These are phyloP conservation scores for Hippocampus abdominalis DNA, from an alignment of 2,113 vertebrate species.

Conservation along the genomic window DNA sequence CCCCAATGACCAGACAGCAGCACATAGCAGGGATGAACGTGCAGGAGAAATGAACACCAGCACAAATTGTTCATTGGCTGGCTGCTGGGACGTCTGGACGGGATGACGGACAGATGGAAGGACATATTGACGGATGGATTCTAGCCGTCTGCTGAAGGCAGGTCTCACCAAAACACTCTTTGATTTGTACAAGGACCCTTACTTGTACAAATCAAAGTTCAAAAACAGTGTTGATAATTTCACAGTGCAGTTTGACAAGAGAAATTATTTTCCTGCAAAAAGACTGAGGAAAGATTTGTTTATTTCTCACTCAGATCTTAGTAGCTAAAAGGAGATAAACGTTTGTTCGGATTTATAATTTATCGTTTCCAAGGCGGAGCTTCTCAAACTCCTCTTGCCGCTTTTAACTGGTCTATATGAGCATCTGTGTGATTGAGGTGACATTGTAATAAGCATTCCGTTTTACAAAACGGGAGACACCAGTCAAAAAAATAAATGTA, in stretches of 20 bases:
- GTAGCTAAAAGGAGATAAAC: not conserved
- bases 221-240: not conserved
- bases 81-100: constrained; percentile 17
- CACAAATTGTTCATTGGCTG: constrained; percentile 10
- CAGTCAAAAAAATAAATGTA: no score
- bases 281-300: not conserved
- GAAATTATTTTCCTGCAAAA: not conserved
- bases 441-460: not conserved
- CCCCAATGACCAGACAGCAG: constrained; percentile 56
- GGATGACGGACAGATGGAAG: constrained; percentile 14
- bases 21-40: constrained; percentile 41
- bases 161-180: constrained; percentile 13
- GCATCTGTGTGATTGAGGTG: not conserved
- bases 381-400: not conserved
- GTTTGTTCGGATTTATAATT: not conserved
- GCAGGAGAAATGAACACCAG: constrained; percentile 44
- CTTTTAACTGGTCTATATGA: not conserved
- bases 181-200: no score
- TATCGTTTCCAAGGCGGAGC: not conserved
- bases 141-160: not conserved
- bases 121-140: constrained; percentile 6
- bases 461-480: no score
- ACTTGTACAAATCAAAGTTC: no score
- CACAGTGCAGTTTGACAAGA: not conserved
- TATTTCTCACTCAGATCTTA: not conserved